Evolutionary conservation across 2,797 vertebrate species (phyloP).

Genomic region (Masticophis lateralis): DNA sequence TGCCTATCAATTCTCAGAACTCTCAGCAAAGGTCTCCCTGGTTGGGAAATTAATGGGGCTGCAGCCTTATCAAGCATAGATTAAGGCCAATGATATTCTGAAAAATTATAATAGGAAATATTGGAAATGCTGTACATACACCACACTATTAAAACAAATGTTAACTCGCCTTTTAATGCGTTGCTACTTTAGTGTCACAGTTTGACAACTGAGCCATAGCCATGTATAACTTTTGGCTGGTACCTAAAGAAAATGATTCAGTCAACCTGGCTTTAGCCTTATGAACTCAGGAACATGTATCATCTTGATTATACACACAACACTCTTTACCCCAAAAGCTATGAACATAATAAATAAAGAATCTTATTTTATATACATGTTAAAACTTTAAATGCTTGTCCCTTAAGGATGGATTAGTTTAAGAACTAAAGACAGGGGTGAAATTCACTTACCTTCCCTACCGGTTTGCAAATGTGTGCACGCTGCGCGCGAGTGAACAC

Average conservation of each 20-base stretch:
- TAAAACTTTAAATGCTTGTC: not conserved
- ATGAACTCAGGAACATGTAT: conserved; percentile 10
- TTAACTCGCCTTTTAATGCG: not conserved
- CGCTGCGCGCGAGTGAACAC: no score
- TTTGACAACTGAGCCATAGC: not conserved
- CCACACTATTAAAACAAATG: not conserved
- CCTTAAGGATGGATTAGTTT: not conserved
- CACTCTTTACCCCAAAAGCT: not conserved
- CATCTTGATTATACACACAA: not conserved
- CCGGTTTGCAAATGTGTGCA: no score
- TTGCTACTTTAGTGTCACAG: not conserved
- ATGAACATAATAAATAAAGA: not conserved
- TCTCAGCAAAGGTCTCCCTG: not conserved
- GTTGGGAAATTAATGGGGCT: not conserved
- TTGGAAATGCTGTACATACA: not conserved
- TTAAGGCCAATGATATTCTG: not conserved
- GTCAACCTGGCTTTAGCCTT: not conserved
- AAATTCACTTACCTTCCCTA: no score
- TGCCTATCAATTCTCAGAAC: not conserved
- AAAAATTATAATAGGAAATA: not conserved
- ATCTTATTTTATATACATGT: not conserved
- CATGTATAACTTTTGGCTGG: not conserved
- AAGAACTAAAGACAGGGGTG: not conserved
- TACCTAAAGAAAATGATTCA: not conserved
- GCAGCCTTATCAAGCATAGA: not conserved